Conservation (phyloP, 2,113 vertebrate species). For the Petromus typicus region DNA sequence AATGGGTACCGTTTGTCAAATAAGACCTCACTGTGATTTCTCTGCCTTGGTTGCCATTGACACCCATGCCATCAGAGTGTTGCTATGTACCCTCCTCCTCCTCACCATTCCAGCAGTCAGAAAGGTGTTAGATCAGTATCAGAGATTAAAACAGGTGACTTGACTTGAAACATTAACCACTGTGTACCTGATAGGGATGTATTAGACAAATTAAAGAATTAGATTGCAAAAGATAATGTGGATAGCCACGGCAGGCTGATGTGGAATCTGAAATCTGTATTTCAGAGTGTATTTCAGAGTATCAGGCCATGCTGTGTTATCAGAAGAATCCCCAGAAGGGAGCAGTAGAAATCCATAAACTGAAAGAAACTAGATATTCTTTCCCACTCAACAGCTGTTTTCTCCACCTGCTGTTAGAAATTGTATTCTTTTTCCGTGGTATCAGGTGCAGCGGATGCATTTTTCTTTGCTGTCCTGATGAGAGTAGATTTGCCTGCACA, state of each 20-base stretch:
- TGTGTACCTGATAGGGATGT: conserved; percentile 28
- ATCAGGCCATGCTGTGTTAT: conserved; percentile 1
- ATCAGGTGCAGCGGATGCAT: background rate
- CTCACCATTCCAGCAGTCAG: background rate
- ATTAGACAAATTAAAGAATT: background rate
- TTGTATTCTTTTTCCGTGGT: background rate
- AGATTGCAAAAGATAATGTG: background rate
- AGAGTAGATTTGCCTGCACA: conserved; percentile 47
- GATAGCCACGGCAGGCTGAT: background rate
- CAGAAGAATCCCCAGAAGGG: conserved; percentile 18
- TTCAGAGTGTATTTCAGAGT: background rate
- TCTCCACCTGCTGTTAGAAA: conserved; percentile 41
- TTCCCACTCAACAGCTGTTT: background rate
- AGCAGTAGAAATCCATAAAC: conserved; percentile 40
- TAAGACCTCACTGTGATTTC: background rate
- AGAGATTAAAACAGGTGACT: background rate
- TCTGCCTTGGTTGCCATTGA: background rate
- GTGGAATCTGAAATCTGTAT: background rate
- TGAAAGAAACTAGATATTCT: background rate
- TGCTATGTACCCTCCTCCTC: fast-evolving
- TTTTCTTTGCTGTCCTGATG: conserved; percentile 32
- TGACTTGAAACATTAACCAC: background rate
- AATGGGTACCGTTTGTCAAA: conserved; percentile 8
- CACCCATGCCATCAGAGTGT: background rate
- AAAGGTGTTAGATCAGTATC: background rate